A percentile compares a stretch with the other conserved stretches of the same genome.
These are phyloP conservation scores for Dasypogon diadema DNA, from an alignment of 2,888 invertebrate genomes.

Conservation along the genomic window DNA sequence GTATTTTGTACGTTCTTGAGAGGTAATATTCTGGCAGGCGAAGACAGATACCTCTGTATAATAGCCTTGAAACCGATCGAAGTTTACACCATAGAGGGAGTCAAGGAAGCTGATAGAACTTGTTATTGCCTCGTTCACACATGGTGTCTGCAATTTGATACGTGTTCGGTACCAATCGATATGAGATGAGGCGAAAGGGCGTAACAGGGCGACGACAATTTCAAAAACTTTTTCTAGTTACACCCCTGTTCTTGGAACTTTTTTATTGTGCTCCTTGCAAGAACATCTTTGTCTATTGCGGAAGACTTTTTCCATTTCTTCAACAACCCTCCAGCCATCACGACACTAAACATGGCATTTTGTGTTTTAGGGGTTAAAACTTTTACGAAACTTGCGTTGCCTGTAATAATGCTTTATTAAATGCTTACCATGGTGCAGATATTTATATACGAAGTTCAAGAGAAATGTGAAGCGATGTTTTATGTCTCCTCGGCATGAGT, in stretches of 20 bases:
- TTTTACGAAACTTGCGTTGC: conserved; percentile 49
- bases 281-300: conserved; percentile 49
- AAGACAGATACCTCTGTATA: conserved; percentile 30
- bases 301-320: conserved; percentile 50
- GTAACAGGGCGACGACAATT: conserved; percentile 47
- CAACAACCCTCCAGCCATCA: conserved; percentile 49
- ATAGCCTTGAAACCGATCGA: conserved; percentile 41
- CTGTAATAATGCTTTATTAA: conserved; percentile 50
- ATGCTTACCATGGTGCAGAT: conserved; percentile 28
- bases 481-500: conserved; percentile 29
- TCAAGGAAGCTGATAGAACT: conserved; percentile 26
- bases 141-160: conserved; percentile 56
- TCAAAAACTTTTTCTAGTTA: conserved; percentile 47
- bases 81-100: conserved; percentile 15
- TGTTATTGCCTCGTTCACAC: conserved; percentile 55
- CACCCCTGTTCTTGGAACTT: conserved; percentile 44
- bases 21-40: conserved; percentile 36
- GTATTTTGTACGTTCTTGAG: conserved; percentile 33
- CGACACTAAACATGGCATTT: conserved; percentile 48
- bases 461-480: background rate
- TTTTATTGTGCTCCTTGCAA: conserved; percentile 17
- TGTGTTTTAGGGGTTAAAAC: conserved; percentile 50
- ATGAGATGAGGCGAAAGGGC: conserved; percentile 43
- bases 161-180: conserved; percentile 54
- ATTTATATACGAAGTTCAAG: conserved; percentile 22